Evolutionary conservation across 2,797 vertebrate species (phyloP).

Genomic region (Tachyglossus aculeatus): DNA sequence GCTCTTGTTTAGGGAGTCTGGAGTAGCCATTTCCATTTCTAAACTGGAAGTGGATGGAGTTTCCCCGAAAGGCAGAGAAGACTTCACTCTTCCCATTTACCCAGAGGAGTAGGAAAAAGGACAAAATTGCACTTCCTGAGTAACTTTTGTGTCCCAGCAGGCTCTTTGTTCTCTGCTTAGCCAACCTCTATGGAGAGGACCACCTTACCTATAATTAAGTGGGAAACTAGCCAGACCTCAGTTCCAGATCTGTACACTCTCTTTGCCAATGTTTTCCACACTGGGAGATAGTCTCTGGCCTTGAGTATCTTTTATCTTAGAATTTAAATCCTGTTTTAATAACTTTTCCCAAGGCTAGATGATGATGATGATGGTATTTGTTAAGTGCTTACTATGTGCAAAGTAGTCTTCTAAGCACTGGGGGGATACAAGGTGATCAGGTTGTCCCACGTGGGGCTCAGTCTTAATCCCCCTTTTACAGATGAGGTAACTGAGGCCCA

Average conservation of each 20-base stretch:
- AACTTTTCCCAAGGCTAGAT: conserved; percentile 3
- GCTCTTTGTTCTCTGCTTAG: not conserved
- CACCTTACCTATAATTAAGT: not conserved
- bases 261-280: conserved; percentile 22
- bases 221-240: not conserved
- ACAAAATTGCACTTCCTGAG: not conserved
- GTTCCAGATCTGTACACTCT: not conserved
- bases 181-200: conserved; percentile 4
- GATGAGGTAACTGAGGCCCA: too few species aligned
- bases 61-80: not conserved
- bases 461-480: too few species aligned
- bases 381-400: too few species aligned
- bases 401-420: too few species aligned
- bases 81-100: not conserved
- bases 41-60: conserved; percentile 21
- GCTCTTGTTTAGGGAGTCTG: not conserved
- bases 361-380: too few species aligned
- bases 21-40: conserved; percentile 33
- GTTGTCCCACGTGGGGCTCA: too few species aligned
- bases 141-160: not conserved
- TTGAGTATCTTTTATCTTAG: conserved; percentile 1
- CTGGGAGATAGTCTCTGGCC: not conserved
- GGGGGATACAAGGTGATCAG: too few species aligned
- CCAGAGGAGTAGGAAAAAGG: not conserved
- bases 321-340: not conserved